Base-by-base conservation (phyloP, 2,888 invertebrate species). In the Ctenicera cuprea region DNA sequence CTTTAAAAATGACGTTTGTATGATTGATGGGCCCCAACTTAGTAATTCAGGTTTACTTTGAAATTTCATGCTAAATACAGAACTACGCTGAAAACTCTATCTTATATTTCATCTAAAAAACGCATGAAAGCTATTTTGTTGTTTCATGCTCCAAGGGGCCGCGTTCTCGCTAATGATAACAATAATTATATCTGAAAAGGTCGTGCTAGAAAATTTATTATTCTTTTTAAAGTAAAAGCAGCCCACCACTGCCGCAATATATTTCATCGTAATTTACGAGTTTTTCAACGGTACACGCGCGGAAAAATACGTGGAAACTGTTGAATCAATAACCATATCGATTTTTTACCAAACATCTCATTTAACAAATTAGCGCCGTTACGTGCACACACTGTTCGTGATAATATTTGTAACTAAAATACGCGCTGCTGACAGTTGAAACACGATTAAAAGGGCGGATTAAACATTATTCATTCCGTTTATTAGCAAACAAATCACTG, bases 161-260 rank as follows among this genome's bases (percentile, higher is more conserved):
- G 30, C 30, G 20, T 33, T 20, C 50, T 22, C 54, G 54, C 54
- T 54, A 54, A 54, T 54, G 54, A 54, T 54, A 54, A 54, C 54
- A 54, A 54, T 54, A 54, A 54, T 54, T 54, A 54, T 54, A 54
- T 54, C 54, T 30, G 54, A 54, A 54, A 54, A 54, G 54, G 54
- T 54, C 54, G 54, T 33, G 54, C 30, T 33, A 30, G 54, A 9
- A 33, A 54, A 54, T 54, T 54, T 54, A 54, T 54, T 54, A 54
- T 54, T 54, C 26, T 54, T 54, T 54, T 54, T 50, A 54, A 54
- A 54, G 54, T 54, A 54, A 54, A 33, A 54, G n/a, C 45, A 18
- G 4, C 45, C 8, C 30, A 22, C 30, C 14, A 12, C 22, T 5
- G 14, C 50, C 5, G 50, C 22, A 50, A 50, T 33, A 54, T 54